Evolutionary conservation across 1,140 invertebrate species (phyloP), one percentile per base, ranked within the genome.

Genomic region (Saccostrea glomerata): DNA sequence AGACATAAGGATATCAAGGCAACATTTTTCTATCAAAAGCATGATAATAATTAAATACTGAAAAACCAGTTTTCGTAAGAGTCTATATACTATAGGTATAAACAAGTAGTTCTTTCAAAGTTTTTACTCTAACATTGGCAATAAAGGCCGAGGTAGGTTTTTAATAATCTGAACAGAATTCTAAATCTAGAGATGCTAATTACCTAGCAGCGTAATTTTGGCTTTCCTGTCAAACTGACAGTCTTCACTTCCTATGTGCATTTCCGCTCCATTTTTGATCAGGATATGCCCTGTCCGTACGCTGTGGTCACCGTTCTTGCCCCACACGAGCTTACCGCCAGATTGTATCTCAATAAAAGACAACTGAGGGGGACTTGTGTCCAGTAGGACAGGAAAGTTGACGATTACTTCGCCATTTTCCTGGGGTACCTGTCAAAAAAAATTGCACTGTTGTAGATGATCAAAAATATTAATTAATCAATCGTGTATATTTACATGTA

Each of bases 231-330:
- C 36, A 23, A 84, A 84, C 17, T 84, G 40, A 56, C 82, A 84
- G 40, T 84, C 82, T 20, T 84, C 82, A 54, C 47, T 55, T n/a
- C 82, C 82, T n/a, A 84, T 84, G 23, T 84, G 82, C 82, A 84
- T 84, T 36, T 84, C 82, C 23, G 36, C 82, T 54, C 82, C 82
- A 36, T 40, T 56, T 20, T 84, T 47, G 82, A 84, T 84, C 47
- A 84, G 82, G 13, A 84, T 84, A 17, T 84, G 55, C 1, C 30
- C 12, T 0, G 54, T 5, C n/a, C 82, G 47, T 20, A 84, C 12
- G 30, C 47, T 56, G 47, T 84, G 25, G 82, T 84, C 82, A 1
- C 82, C 55, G 0, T 54, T 23, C 4, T 47, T 54, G 30, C 82
- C 54, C 47, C 40, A 84, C 82, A 84, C 82, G 11, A 84, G 82